Evolutionary conservation across 2,797 vertebrate genomes (phyloP), one percentile per base, ranked within the genome.

Genomic region (Acanthurus lineatus): DNA sequence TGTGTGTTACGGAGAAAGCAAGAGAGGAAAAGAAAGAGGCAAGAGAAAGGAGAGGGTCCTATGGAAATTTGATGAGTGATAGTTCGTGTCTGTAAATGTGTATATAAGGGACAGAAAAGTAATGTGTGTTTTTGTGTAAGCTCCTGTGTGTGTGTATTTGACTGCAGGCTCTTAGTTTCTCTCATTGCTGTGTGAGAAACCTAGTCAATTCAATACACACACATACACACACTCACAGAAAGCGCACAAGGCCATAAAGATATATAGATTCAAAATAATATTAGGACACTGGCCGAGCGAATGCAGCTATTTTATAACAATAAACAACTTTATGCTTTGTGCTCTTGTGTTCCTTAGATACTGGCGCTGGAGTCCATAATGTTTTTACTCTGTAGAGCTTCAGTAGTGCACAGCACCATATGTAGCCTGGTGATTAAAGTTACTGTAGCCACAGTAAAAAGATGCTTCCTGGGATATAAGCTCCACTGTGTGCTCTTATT

Each of bases 261-360:
- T 75, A 88, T 9, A 86, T 71, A 79, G 73, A 63, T 81, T 89
- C 86, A 52, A 86, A 79, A 87, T 73, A 72, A 53, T 82, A 77
- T 86, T 69, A 73, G 84, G 81, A 77, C 62, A 66, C 28, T 77
- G 75, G 82, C 53, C 0, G 4, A 77, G 73, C 71, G 60, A 86
- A 73, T 65, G 69, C 73, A 65, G 69, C 80, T 82, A 64, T 75
- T 86, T 71, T 76, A 75, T 25, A 28, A 63, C 78, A 59, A 76
- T 78, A 76, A 91, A 89, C 38, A 77, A 59, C 65, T 82, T 88
- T 79, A 91, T 73, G 79, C 52, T 57, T 71, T 38, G 45, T n/a
- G 58, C 72, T 80, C 35, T 53, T 69, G 49, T 70, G 48, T 72
- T 79, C 65, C 82, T 76, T 28, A 77, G 74, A 40, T 49, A 40